Conservation (phyloP, 1,140 invertebrate species). For the Physella acuta region DNA sequence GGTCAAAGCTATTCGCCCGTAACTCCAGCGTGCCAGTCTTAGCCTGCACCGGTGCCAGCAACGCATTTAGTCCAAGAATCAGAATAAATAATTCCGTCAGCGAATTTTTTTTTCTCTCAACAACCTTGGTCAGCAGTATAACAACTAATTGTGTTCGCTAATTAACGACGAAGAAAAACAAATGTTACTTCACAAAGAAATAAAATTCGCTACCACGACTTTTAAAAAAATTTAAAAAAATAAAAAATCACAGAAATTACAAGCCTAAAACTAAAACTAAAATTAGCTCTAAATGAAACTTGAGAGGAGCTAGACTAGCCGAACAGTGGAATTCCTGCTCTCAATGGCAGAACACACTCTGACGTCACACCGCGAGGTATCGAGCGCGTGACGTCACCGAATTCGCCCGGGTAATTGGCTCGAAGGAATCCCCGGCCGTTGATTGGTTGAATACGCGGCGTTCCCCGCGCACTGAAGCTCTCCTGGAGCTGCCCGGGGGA, state of each 20-base stretch:
- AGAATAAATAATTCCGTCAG: background rate
- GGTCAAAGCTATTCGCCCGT: background rate
- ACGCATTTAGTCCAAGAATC: background rate
- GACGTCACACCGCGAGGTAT: conserved; percentile 18
- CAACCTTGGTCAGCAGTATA: background rate
- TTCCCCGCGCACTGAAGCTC: background rate
- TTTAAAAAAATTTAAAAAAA: background rate
- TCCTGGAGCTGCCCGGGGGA: background rate
- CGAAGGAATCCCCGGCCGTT: conserved; percentile 17
- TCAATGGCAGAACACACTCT: conserved; percentile 6
- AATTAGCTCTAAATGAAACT: background rate
- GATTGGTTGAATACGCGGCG: conserved; percentile 8
- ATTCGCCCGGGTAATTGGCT: conserved; percentile 14
- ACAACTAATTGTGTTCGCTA: background rate
- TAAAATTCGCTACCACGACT: background rate
- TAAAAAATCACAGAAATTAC: background rate
- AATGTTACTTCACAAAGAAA: background rate
- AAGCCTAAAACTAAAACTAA: background rate
- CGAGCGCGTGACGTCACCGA: conserved; percentile 15
- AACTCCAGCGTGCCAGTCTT: conserved; percentile 16
- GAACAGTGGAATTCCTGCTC: background rate
- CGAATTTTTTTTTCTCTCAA: background rate
- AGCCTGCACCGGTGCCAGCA: background rate
- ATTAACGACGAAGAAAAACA: background rate
- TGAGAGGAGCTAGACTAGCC: background rate